Evolutionary conservation across 2,888 invertebrate genomes (phyloP), one percentile per base, ranked within the genome.

Genomic region (Meghimatium bilineatum): DNA sequence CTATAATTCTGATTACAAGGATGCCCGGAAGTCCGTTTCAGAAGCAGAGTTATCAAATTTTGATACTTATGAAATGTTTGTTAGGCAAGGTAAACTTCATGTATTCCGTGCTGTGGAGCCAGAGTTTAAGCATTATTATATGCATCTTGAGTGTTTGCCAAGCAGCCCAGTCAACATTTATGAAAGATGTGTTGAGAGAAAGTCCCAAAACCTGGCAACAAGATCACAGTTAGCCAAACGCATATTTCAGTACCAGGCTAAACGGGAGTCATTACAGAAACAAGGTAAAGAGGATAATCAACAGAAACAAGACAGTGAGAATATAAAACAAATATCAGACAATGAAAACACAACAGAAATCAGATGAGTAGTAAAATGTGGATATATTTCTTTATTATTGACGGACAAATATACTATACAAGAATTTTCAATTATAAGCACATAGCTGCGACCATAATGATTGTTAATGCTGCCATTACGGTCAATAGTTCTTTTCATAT

Each of bases 91-190:
- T 88, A 94, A 95, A 83, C 93, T 96, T 82, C 97, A 97, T 93
- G 95, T 96, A 72, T 95, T 97, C 92, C 95, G 97, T 80, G 97
- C 96, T 44, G 96, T 96, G 14, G 98, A 97, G 92, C 97, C 97
- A 76, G 96, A 96, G 87, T 94, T 97, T 69, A 95, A 95, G 90
- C 94, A 96, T 79, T 93, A 93, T 82, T 94, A 95, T 91, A 89
- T 90, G 71, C 88, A 89, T 34, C 86, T 90, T 17, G 87, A 88
- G 5, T 94, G 94, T 86, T 86, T 88, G 29, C 87, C 89, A 0
- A 87, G 69, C 32, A 74, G 88, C 6, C 86, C 88, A 14, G 84
- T 87, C 0, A 83, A 86, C 1, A 86, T 88, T 36, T 90, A 91
- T 81, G 87, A 89, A 34, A 87, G 90, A 17, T 93, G 93, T 82